A percentile compares a stretch with the other conserved stretches of the same genome.
phyloP scores from a whole-genome alignment of 1,140 invertebrate species.

The Ctenoplectra terminalis region DNA sequence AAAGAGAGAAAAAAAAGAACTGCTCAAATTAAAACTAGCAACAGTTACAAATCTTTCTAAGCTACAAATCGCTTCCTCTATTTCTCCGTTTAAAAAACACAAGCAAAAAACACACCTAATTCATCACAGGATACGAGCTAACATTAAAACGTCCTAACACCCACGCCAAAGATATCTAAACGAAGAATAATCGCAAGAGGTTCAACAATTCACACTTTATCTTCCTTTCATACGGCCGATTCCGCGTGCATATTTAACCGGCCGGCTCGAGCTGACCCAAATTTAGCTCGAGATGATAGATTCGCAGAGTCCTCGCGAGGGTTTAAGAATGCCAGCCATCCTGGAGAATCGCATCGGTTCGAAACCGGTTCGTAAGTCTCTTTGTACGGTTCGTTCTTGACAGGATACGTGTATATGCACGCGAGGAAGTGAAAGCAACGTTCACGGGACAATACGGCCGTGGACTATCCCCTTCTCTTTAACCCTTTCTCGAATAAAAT shows the following conservation, averaged over 20 bases:
- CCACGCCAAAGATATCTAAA: not conserved
- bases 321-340: slow-evolving; percentile 33
- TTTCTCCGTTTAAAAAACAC: too few relatives aligned
- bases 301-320: not conserved
- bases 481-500: slow-evolving; percentile 36
- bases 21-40: too few relatives aligned
- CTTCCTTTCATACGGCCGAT: not conserved
- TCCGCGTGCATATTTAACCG: not conserved
- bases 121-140: too few relatives aligned
- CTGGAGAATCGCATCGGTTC: slow-evolving; percentile 40
- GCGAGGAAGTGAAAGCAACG: slow-evolving; percentile 76
- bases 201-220: not conserved
- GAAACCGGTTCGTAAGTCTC: slow-evolving; percentile 55
- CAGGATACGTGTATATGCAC: slow-evolving; percentile 41
- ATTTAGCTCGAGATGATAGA: slow-evolving; percentile 7
- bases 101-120: too few relatives aligned
- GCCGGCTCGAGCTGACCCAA: not conserved
- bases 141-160: not conserved
- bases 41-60: too few relatives aligned
- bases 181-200: not conserved
- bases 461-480: slow-evolving; percentile 60
- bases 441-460: slow-evolving; percentile 71
- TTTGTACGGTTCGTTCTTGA: slow-evolving; percentile 44
- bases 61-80: too few relatives aligned
- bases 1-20: too few relatives aligned